phyloP scores from a whole-genome alignment of 35 echinoderm and acorn worm genomes.

The Anneissia japonica region DNA sequence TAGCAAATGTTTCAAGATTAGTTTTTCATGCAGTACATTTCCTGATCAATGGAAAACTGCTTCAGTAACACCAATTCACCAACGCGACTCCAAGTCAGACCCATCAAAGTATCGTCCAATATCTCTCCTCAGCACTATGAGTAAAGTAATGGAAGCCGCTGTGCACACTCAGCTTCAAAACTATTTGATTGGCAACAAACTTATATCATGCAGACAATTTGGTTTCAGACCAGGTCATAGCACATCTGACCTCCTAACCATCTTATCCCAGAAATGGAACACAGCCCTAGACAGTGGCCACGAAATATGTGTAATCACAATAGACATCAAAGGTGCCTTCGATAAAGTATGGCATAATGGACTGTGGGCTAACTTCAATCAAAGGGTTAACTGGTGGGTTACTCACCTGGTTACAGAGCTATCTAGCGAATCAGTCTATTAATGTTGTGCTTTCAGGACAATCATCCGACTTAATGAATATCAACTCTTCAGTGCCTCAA shows the following conservation, averaged over 20 bases:
- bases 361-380: slow-evolving; percentile 10
- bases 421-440: slow-evolving; percentile 26
- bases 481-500: slow-evolving; percentile 44
- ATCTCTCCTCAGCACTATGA: slow-evolving; percentile 46
- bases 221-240: slow-evolving; percentile 32
- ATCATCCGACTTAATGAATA: background rate
- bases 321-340: slow-evolving; percentile 13
- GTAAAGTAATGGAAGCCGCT: slow-evolving; percentile 37
- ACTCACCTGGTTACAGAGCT: slow-evolving; percentile 5
- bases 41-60: slow-evolving; percentile 56
- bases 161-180: slow-evolving; percentile 31
- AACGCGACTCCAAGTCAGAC: slow-evolving; percentile 28
- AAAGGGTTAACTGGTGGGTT: slow-evolving; percentile 24
- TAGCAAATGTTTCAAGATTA: slow-evolving; percentile 26
- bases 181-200: slow-evolving; percentile 15
- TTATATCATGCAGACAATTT: slow-evolving; percentile 33
- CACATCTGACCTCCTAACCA: slow-evolving; percentile 30
- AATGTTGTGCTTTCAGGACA: slow-evolving; percentile 33
- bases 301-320: slow-evolving; percentile 4
- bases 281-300: slow-evolving; percentile 8
- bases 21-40: slow-evolving; percentile 35
- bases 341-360: slow-evolving; percentile 62
- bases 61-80: slow-evolving; percentile 37
- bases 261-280: slow-evolving; percentile 34
- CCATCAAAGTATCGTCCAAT: slow-evolving; percentile 32